phyloP scores from a whole-genome alignment of 2,113 vertebrate species.

The Pica pica region DNA sequence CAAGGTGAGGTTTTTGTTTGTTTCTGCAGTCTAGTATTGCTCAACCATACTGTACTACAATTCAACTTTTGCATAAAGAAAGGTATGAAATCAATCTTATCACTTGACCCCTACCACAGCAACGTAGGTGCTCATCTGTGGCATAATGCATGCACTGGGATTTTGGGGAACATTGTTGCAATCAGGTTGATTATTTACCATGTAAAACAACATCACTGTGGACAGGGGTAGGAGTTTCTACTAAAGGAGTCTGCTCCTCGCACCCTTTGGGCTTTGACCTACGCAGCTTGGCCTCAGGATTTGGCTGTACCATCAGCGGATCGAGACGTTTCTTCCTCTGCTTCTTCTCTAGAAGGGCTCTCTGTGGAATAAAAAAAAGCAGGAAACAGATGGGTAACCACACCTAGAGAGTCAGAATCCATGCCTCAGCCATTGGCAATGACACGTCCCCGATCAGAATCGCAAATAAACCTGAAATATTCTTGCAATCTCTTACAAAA shows the following conservation, averaged over 20 bases:
- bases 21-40: background rate
- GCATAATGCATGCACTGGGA: background rate
- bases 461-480: background rate
- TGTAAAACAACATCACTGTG: conserved; percentile 75
- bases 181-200: conserved; percentile 69
- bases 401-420: background rate
- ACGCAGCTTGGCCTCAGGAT: conserved; percentile 80
- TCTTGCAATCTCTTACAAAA: background rate
- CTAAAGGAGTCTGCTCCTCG: conserved; percentile 86
- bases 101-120: background rate
- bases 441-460: background rate
- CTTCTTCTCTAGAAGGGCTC: conserved; percentile 90
- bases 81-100: background rate
- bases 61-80: background rate
- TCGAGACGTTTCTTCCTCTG: conserved; percentile 90
- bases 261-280: conserved; percentile 73
- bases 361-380: conserved; percentile 65
- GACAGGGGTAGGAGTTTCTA: conserved; percentile 68
- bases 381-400: background rate
- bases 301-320: conserved; percentile 91
- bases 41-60: background rate
- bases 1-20: background rate
- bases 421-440: background rate
- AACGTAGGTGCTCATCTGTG: background rate
- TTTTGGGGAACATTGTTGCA: background rate